Conservation (phyloP, 1,140 invertebrate species). For the Microplitis mediator region DNA sequence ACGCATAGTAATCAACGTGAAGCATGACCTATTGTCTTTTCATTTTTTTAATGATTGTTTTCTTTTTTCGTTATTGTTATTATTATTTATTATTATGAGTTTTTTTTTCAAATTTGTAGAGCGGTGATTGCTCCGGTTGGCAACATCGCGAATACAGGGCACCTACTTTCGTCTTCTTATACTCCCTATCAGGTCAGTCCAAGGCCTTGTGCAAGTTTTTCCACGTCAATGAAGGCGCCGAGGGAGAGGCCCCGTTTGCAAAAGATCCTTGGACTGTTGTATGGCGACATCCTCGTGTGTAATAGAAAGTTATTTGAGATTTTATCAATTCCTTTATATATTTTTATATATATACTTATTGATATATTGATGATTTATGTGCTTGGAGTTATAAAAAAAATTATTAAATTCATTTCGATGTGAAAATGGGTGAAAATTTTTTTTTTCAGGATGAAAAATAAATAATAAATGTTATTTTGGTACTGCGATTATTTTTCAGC, state of each 20-base stretch:
- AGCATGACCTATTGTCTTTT: not conserved
- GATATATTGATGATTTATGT: no score
- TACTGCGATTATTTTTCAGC: no score
- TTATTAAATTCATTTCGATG: not conserved
- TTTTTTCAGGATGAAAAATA: not conserved
- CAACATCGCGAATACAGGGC: not conserved
- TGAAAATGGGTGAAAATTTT: not conserved
- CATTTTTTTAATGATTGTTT: not conserved
- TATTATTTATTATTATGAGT: not conserved
- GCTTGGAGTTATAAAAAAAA: not conserved
- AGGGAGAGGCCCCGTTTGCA: not conserved
- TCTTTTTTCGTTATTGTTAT: no score
- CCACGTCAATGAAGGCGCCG: not conserved
- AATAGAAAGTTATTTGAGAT: conserved; percentile 1
- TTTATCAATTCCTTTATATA: no score
- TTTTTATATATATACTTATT: not conserved
- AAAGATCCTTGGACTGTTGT: conserved; percentile 11
- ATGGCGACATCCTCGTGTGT: conserved; percentile 2
- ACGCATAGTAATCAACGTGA: not conserved
- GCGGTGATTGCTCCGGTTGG: not conserved
- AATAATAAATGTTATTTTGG: no score
- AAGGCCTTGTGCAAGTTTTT: conserved; percentile 12
- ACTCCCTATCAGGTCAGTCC: not conserved
- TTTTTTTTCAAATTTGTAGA: not conserved
- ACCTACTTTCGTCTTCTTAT: conserved; percentile 5